Conservation (phyloP, 2,888 invertebrate species). For the Ypsolopha sequella region DNA sequence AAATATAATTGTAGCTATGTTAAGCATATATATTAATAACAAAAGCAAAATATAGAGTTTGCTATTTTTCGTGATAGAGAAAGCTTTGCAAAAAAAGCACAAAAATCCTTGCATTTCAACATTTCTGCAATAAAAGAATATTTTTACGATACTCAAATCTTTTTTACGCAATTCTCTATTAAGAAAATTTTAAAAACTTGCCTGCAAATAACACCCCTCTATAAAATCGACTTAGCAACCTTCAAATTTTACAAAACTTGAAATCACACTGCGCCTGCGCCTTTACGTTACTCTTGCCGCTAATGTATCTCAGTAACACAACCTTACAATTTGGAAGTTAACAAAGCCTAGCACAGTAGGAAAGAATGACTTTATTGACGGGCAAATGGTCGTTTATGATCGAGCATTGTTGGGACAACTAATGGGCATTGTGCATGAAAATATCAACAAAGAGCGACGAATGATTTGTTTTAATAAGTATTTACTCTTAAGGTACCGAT, state of each 20-base stretch:
- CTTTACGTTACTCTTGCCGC: conserved; percentile 28
- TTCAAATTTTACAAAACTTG: not conserved
- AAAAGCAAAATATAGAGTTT: too few species aligned
- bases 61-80: too few species aligned
- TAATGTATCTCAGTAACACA: conserved; percentile 38
- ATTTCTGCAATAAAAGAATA: conserved; percentile 14
- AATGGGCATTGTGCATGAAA: conserved; percentile 18
- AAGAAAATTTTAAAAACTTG: conserved; percentile 9
- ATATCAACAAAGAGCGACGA: not conserved
- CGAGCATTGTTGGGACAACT: conserved; percentile 27
- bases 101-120: conserved; percentile 10
- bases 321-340: conserved; percentile 57
- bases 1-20: too few species aligned
- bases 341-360: conserved; percentile 58
- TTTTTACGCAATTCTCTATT: conserved; percentile 35
- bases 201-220: conserved; percentile 29
- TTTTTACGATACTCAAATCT: conserved; percentile 8
- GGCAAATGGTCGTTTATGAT: conserved; percentile 52
- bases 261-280: not conserved
- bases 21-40: too few species aligned
- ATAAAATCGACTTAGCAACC: conserved; percentile 8
- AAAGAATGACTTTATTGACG: conserved; percentile 54
- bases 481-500: conserved; percentile 36
- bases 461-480: conserved; percentile 26
- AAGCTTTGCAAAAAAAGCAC: conserved; percentile 21